Base-by-base conservation (phyloP, 2,888 invertebrate species). In the Stenurella melanura region DNA sequence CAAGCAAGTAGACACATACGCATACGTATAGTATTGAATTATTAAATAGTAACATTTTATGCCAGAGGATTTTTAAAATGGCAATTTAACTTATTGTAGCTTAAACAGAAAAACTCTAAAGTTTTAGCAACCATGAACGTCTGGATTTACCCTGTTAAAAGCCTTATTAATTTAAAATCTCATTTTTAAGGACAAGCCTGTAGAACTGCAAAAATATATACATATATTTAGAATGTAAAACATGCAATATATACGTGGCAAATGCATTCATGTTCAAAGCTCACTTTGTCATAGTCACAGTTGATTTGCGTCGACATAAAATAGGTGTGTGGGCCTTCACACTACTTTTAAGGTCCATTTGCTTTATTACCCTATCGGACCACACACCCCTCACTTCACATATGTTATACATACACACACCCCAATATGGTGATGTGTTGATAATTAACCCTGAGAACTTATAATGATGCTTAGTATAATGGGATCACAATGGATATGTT, bases 301-400 rank as follows among this genome's bases (percentile, higher is more conserved):
- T 63, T 56, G 73, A 73, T 73, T 73, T 63, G 72, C 50, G 73
- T 26, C 34, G 64, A 73, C 63, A 63, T n/a, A 21, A 34, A 57
- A 38, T 61, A 73, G 73, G 50, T 68, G 63, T 73, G 73, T 57
- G 73, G 69, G 69, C 57, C 69, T 69, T 34, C 69, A 57, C 57
- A 30, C 69, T 38, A 57, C 57, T 30, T 69, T 68, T 54, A 54
- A 54, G 56, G 56, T 21, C 50, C 68, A 30, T 58, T 58, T 58
- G 26, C 18, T 58, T 58, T 58, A 58, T 69, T 69, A 56, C 69
- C 50, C 69, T 38, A 30, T 38, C 11, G 21, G 67, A 15, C 67
- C 69, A n/a, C 69, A 58, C 69, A 58, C 69, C 58, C 69, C 69
- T 50, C 30, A 42, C 12, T 67, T 50, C 26, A 26, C 67, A 67